Evolutionary conservation across 2,113 vertebrate genomes (phyloP).

Genomic region (Struthio camelus): DNA sequence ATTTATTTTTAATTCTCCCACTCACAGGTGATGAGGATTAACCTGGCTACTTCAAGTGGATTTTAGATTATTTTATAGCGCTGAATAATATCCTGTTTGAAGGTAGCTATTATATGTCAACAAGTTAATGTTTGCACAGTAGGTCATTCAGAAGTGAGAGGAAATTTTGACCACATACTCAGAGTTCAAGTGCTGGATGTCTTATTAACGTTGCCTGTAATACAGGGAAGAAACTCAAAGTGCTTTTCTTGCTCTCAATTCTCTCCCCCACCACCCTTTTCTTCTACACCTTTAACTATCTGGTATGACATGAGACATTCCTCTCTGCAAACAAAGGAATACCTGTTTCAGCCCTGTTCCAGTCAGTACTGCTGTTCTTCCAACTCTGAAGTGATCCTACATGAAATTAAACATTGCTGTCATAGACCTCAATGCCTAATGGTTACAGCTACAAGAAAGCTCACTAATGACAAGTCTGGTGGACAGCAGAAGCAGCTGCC

Average conservation of each 20-base stretch:
- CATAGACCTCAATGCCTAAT: background rate
- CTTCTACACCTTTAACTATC: background rate
- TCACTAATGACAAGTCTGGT: background rate
- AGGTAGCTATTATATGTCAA: slow-evolving; percentile 38
- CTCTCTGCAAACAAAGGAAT: background rate
- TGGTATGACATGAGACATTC: background rate
- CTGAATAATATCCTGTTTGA: slow-evolving; percentile 63
- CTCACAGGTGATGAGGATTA: slow-evolving; percentile 51
- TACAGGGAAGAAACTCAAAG: background rate
- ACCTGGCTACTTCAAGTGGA: slow-evolving; percentile 43
- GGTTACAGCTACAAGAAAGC: background rate
- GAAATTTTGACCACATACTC: slow-evolving; percentile 60
- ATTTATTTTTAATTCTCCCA: slow-evolving; percentile 51
- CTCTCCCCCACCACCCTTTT: background rate
- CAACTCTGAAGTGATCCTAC: background rate
- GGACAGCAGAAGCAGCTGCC: background rate
- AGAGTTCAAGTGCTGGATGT: slow-evolving; percentile 17
- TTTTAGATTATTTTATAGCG: slow-evolving; percentile 42
- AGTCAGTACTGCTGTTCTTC: background rate
- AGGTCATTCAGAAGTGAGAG: slow-evolving; percentile 61
- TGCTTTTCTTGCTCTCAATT: background rate
- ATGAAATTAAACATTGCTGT: background rate
- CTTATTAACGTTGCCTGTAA: background rate
- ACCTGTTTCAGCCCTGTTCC: background rate
- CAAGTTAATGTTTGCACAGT: slow-evolving; percentile 51